phyloP scores from a whole-genome alignment of 2,113 vertebrate species.

The Aramus guarauna region DNA sequence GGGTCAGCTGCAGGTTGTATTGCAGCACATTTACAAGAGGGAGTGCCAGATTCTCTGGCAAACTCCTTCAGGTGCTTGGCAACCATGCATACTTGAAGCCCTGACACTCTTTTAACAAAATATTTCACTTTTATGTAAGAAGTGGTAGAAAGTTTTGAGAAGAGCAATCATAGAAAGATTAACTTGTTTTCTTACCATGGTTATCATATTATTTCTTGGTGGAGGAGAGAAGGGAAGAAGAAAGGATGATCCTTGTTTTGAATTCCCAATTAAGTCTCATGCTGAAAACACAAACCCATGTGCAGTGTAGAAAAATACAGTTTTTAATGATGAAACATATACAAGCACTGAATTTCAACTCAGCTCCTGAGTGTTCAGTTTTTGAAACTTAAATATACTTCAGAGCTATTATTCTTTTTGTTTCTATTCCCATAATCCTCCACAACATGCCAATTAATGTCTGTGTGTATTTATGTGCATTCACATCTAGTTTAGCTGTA shows the following conservation, averaged over 20 bases:
- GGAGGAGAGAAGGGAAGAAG: neutral
- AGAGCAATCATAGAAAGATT: neutral
- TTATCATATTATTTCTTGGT: neutral
- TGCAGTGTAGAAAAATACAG: rapidly evolving
- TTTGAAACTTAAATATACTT: neutral
- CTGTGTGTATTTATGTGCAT: neutral
- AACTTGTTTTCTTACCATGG: neutral
- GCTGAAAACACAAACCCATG: neutral
- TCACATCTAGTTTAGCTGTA: neutral
- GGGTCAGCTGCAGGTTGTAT: neutral
- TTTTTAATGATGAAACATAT: neutral
- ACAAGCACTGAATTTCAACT: neutral
- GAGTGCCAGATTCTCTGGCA: neutral
- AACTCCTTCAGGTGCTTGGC: neutral
- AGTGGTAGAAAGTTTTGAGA: neutral
- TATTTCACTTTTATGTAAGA: neutral
- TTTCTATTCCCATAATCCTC: neutral
- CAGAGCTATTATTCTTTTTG: neutral
- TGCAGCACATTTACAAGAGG: neutral
- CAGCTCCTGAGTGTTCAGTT: neutral
- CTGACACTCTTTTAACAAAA: neutral
- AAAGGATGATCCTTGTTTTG: neutral
- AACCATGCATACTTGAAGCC: rapidly evolving
- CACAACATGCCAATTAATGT: neutral
- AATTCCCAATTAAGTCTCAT: neutral